Conservation (phyloP, 2,888 invertebrate species). For the Pollenia griseotomentosa region DNA sequence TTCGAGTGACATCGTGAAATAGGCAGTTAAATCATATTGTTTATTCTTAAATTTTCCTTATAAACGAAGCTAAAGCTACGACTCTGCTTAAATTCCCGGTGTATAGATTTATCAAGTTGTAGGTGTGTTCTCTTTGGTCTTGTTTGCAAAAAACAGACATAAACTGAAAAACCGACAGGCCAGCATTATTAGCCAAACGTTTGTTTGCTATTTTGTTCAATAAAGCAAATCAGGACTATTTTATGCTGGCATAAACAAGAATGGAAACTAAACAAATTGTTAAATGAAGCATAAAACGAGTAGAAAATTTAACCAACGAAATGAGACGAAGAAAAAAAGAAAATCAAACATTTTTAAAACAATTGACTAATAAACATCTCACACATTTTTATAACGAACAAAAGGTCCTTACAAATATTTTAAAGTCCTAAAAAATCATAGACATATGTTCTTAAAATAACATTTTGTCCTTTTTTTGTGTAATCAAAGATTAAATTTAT, state of each 20-base stretch:
- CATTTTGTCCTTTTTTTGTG: constrained; percentile 2
- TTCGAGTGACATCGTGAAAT: no score
- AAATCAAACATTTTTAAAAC: neutral
- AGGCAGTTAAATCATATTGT: no score
- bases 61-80: neutral
- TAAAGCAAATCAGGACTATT: constrained; percentile 36
- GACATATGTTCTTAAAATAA: neutral
- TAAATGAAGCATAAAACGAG: constrained; percentile 68
- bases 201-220: constrained; percentile 28
- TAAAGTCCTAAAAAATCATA: neutral
- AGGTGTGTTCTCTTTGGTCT: constrained; percentile 22
- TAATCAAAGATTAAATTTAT: constrained; percentile 31
- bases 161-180: constrained; percentile 34
- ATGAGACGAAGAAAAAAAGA: constrained; percentile 7
- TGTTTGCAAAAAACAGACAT: constrained; percentile 39
- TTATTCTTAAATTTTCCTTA: neutral
- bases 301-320: constrained; percentile 30
- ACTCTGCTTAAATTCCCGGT: neutral
- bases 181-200: constrained; percentile 47
- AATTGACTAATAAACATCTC: constrained; percentile 50
- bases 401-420: neutral
- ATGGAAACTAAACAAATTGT: constrained; percentile 44
- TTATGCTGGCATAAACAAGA: constrained; percentile 63
- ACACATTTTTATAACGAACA: neutral
- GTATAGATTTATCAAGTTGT: constrained; percentile 18